These are phyloP conservation scores for Molanna angustata DNA, from an alignment of 2,888 invertebrate genomes.

Conservation along the genomic window DNA sequence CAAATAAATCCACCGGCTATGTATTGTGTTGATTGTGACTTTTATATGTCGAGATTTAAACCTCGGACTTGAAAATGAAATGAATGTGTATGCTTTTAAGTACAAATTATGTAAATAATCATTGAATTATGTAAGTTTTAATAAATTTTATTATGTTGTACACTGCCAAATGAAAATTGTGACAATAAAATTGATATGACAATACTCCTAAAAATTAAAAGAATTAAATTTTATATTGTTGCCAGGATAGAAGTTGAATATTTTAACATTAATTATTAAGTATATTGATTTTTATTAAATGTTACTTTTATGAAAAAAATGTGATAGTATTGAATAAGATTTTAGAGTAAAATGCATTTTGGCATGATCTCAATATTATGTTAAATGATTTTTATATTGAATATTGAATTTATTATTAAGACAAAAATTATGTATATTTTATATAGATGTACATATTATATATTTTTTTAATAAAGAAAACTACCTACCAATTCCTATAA, in stretches of 20 bases:
- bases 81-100: not conserved
- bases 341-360: constrained; percentile 3
- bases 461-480: constrained; percentile 2
- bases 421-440: constrained; percentile 4
- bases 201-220: too few species aligned
- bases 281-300: too few species aligned
- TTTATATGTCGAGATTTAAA: constrained; percentile 84
- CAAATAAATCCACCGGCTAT: constrained; percentile 72
- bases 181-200: too few species aligned
- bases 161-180: not conserved
- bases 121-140: not conserved
- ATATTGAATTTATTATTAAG: constrained; percentile 8
- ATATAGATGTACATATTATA: not conserved
- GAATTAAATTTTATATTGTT: not conserved
- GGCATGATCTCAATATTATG: constrained; percentile 30
- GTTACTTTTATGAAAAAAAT: too few species aligned
- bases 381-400: not conserved
- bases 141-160: not conserved
- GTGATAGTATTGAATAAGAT: too few species aligned
- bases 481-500: not conserved
- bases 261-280: constrained; percentile 3
- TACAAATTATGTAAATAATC: not conserved
- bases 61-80: constrained; percentile 51
- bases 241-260: not conserved
- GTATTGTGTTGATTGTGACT: constrained; percentile 90